Conservation (phyloP, 2,797 vertebrate genomes). For the Etheostoma perlongum region DNA sequence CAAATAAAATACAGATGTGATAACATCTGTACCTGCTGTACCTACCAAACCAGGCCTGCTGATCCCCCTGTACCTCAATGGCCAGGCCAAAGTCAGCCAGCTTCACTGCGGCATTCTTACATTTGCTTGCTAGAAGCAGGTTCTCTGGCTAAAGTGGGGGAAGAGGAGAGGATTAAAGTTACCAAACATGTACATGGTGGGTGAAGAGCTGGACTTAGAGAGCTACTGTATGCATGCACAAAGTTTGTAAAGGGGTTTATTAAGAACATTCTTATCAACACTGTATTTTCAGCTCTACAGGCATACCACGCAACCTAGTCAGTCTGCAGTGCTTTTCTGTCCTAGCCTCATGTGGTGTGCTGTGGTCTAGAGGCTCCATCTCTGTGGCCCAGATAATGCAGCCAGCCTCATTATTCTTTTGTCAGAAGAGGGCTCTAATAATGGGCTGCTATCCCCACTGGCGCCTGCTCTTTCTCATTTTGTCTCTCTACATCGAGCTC, state of each 20-base stretch:
- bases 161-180: constrained; percentile 34
- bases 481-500: constrained; percentile 41
- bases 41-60: constrained; percentile 99
- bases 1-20: background rate
- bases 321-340: constrained; percentile 40
- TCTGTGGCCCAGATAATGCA: constrained; percentile 77
- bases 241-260: background rate
- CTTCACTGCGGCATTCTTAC: constrained; percentile 97
- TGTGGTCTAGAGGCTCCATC: constrained; percentile 61
- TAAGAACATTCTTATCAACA: background rate
- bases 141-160: constrained; percentile 91
- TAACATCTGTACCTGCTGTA: constrained; percentile 11
- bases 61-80: constrained; percentile 97
- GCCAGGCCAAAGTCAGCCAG: constrained; percentile 96
- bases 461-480: constrained; percentile 49
- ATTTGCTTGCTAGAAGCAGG: constrained; percentile 97
- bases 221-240: constrained; percentile 34
- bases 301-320: constrained; percentile 14
- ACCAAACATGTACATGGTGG: constrained; percentile 10
- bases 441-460: constrained; percentile 76
- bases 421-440: constrained; percentile 82
- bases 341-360: constrained; percentile 41
- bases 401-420: constrained; percentile 82
- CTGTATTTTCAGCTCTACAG: constrained; percentile 15
- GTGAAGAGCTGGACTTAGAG: background rate